Evolutionary conservation across 1,140 invertebrate genomes (phyloP), one percentile per base, ranked within the genome.

Genomic region (Pentalonia nigronervosa): DNA sequence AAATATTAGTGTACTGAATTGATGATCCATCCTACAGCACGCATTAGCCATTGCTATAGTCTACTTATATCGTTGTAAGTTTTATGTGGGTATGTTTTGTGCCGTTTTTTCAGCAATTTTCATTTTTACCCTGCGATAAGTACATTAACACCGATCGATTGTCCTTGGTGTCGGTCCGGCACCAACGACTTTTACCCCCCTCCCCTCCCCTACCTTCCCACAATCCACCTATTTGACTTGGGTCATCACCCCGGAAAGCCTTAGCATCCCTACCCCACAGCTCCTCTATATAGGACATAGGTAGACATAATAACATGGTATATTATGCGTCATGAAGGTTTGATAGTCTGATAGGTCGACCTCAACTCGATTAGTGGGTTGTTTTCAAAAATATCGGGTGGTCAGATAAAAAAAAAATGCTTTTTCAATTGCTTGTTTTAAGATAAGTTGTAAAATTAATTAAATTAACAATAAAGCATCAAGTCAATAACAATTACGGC

Each of bases 131-230:
- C 60, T 30, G 60, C 60, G 14, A 76, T 76, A 34, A 76, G 60
- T 76, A 76, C 60, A 76, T 76, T 76, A 76, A 76, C 60, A 76
- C 60, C 60, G 60, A 76, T 76, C 60, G 60, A 76, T 76, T 76
- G 60, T 76, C 60, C 60, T 76, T 76, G 60, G 60, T n/a, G 60
- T 30, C 60, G 11, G 60, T 67, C 30, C 60, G 30, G 30, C 30
- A 7, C 17, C 60, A 21, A 67, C 30, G 30, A 67, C 60, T 67
- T 67, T 67, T 30, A 11, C 25, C 56, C 30, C 30, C 30, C 25
- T 2, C 8, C 7, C 23, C 56, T 9, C 23, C 23, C 7, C 23
- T 2, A 0, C 11, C 25, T 2, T 14, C 11, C 3, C 14, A 56
- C 53, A 14, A 53, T 30, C n/a, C n/a, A 76, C 3, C 14, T 76